Conservation (phyloP, 2,888 invertebrate genomes). For the Theodoxus fluviatilis region DNA sequence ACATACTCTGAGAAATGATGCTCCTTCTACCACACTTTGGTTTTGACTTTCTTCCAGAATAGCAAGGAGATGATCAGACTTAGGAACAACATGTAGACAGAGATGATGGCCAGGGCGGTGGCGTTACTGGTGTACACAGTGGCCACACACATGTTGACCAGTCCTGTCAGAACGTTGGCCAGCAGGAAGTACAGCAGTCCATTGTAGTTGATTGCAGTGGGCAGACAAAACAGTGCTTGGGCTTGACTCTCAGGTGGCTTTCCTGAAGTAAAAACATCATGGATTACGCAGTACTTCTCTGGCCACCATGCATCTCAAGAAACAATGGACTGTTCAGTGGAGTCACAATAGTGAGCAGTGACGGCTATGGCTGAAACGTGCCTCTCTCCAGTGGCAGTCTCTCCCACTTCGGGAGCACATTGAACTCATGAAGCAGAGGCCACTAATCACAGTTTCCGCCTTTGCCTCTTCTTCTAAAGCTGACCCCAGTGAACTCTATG, state of each 20-base stretch:
- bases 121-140: constrained; percentile 67
- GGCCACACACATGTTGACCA: constrained; percentile 77
- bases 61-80: constrained; percentile 27
- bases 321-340: no score
- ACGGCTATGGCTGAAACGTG: no score
- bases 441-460: no score
- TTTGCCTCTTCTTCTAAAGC: no score
- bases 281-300: neutral
- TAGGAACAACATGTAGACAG: constrained; percentile 53
- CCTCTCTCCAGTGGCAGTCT: no score
- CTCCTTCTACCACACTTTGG: constrained; percentile 44
- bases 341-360: no score
- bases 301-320: neutral
- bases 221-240: constrained; percentile 62
- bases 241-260: neutral
- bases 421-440: no score
- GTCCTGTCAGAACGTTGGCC: constrained; percentile 84
- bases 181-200: constrained; percentile 84
- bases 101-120: constrained; percentile 43
- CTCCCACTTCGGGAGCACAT: no score
- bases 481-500: no score
- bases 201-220: constrained; percentile 80
- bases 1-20: neutral
- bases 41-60: constrained; percentile 38
- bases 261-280: neutral